A percentile compares a stretch with the other conserved stretches of the same genome.
phyloP scores from a whole-genome alignment of 2,113 vertebrate genomes.

The Lagopus leucura region DNA sequence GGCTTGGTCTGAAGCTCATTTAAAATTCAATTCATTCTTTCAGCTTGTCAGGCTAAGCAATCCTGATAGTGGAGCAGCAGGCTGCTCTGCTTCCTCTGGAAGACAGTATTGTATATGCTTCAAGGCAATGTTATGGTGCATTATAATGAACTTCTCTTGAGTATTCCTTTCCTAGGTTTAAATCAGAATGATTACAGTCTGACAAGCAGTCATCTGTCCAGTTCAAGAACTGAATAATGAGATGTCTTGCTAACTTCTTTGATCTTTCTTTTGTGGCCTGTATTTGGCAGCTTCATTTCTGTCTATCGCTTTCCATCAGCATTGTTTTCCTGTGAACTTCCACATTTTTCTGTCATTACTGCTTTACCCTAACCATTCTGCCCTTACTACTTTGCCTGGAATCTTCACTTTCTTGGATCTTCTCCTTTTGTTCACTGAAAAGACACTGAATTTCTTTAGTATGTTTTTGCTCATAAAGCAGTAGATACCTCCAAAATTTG shows the following conservation, averaged over 20 bases:
- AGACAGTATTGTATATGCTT: neutral
- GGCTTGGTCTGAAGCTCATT: neutral
- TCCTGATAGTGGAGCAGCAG: slow-evolving; percentile 7
- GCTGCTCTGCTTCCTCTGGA: slow-evolving; percentile 28
- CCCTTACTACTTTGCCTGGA: neutral
- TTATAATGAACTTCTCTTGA: slow-evolving; percentile 18
- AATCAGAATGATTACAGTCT: slow-evolving; percentile 3
- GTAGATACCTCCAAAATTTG: neutral
- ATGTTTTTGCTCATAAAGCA: neutral
- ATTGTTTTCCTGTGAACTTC: slow-evolving; percentile 1
- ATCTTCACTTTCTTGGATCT: neutral
- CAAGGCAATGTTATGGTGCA: neutral
- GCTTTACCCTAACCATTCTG: neutral
- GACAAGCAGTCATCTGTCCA: slow-evolving; percentile 28
- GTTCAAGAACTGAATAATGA: slow-evolving; percentile 44
- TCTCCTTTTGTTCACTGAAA: neutral
- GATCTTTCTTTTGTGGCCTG: slow-evolving; percentile 19
- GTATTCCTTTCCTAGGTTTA: slow-evolving; percentile 5
- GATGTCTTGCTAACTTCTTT: slow-evolving; percentile 1
- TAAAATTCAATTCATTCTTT: neutral
- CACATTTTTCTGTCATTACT: neutral
- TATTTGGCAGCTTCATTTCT: slow-evolving; percentile 29
- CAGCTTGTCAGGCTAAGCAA: neutral
- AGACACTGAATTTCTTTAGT: neutral
- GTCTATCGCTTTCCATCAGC: slow-evolving; percentile 19